Evolutionary conservation across 2,888 invertebrate genomes (phyloP).

Genomic region (Ligdia adustata): DNA sequence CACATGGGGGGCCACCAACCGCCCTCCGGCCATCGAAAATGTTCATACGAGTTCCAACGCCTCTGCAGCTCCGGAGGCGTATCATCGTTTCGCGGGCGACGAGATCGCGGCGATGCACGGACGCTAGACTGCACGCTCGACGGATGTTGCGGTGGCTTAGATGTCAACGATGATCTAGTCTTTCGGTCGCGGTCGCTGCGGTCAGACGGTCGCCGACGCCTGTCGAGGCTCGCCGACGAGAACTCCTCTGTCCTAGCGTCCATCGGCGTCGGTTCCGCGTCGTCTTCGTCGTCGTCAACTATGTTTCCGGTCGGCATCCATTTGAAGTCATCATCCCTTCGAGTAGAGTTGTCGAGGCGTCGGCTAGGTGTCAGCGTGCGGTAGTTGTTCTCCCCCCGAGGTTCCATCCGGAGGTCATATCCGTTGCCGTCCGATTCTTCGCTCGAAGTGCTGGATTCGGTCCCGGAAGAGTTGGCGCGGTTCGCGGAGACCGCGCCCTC

Average conservation of each 20-base stretch:
- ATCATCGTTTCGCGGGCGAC: conserved; percentile 66
- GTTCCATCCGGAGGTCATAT: conserved; percentile 83
- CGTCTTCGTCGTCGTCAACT: conserved; percentile 62
- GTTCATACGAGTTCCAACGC: conserved; percentile 83
- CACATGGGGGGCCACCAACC: conserved; percentile 78
- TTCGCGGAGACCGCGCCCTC: conserved; percentile 70
- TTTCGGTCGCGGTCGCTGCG: conserved; percentile 86
- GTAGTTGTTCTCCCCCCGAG: conserved; percentile 85
- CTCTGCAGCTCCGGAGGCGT: conserved; percentile 73
- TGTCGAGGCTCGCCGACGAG: conserved; percentile 80
- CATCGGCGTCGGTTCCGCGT: conserved; percentile 52
- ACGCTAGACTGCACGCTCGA: conserved; percentile 48
- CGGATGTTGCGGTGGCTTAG: conserved; percentile 78
- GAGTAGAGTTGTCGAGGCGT: conserved; percentile 83
- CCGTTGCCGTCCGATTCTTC: conserved; percentile 70
- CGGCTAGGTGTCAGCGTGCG: conserved; percentile 71
- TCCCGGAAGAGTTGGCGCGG: conserved; percentile 69
- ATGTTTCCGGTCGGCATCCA: conserved; percentile 83
- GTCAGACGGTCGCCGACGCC: conserved; percentile 79
- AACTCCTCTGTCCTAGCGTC: conserved; percentile 64
- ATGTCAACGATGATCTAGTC: conserved; percentile 84
- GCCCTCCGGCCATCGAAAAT: conserved; percentile 85
- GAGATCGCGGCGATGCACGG: conserved; percentile 70
- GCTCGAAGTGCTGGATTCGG: conserved; percentile 65
- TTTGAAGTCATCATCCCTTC: conserved; percentile 87